Percentiles rank a stretch among this genome's conserved stretches.
Evolutionary conservation across 2,797 vertebrate species (phyloP).

Genomic region (Pantherophis vulpinus): DNA sequence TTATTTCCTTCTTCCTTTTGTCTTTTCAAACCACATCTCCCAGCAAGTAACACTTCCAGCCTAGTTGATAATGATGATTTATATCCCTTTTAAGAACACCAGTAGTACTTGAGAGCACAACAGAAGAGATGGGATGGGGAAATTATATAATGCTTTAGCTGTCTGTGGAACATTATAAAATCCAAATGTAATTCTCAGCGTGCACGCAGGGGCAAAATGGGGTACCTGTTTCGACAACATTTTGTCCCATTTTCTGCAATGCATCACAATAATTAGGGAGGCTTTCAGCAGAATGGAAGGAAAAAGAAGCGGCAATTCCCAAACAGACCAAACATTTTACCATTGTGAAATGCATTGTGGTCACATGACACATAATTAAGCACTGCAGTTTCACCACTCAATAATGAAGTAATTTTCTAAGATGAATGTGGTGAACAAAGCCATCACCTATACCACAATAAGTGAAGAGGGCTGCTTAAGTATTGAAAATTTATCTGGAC

Average conservation of each 20-base stretch:
- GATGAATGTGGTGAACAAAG: not conserved
- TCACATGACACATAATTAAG: not conserved
- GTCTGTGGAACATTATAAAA: not conserved
- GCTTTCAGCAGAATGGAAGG: not conserved
- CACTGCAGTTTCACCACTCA: not conserved
- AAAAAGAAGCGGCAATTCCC: not conserved
- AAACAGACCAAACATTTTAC: not conserved
- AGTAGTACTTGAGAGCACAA: not conserved
- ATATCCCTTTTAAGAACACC: not conserved
- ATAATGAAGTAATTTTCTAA: not conserved
- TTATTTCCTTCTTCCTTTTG: not conserved
- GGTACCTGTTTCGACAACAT: not conserved
- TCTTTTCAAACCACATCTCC: not conserved
- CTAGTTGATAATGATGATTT: not conserved
- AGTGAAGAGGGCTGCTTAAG: not conserved
- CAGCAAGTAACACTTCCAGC: not conserved
- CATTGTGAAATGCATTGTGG: not conserved
- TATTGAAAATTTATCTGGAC: not conserved
- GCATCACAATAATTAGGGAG: not conserved
- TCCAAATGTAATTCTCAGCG: not conserved
- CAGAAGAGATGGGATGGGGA: not conserved
- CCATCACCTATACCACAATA: not conserved
- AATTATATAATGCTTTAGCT: not conserved
- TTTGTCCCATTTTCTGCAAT: not conserved
- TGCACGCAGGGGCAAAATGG: not conserved